phyloP scores from a whole-genome alignment of 2,113 vertebrate genomes.

The crab-eating macaque (Macaca fascicularis) region DNA sequence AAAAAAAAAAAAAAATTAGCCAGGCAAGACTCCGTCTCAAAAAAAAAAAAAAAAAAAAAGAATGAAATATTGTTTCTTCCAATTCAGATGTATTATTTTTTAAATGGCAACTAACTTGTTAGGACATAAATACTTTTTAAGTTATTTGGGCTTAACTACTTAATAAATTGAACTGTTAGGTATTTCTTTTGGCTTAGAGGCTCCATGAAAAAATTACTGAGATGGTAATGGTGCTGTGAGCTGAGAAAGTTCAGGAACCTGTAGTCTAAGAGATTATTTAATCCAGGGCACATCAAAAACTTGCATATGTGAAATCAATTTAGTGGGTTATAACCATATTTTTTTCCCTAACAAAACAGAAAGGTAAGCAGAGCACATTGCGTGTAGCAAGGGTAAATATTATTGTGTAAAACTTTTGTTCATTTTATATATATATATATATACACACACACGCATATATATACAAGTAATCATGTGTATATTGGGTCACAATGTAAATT shows the following conservation, averaged over 20 bases:
- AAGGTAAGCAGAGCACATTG: neutral
- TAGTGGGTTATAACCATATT: neutral
- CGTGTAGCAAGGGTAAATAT: neutral
- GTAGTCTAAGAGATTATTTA: neutral
- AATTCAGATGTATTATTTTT: constrained; percentile 18
- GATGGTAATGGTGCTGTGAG: neutral
- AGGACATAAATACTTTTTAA: neutral
- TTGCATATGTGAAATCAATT: neutral
- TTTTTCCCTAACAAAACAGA: neutral
- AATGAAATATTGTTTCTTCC: neutral
- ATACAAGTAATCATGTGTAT: neutral
- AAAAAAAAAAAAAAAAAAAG: neutral
- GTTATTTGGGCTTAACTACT: neutral
- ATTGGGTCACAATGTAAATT: neutral
- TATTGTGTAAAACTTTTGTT: neutral
- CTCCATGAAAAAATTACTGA: neutral
- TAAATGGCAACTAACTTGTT: neutral
- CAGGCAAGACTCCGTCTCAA: neutral
- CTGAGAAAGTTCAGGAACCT: neutral
- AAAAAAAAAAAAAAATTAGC: too few relatives aligned
- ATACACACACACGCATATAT: neutral
- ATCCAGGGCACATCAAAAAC: neutral
- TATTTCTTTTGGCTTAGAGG: constrained; percentile 12
- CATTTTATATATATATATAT: neutral
- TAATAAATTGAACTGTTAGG: neutral